phyloP scores from a whole-genome alignment of 2,113 vertebrate genomes.

The Mystacornis crossleyi region DNA sequence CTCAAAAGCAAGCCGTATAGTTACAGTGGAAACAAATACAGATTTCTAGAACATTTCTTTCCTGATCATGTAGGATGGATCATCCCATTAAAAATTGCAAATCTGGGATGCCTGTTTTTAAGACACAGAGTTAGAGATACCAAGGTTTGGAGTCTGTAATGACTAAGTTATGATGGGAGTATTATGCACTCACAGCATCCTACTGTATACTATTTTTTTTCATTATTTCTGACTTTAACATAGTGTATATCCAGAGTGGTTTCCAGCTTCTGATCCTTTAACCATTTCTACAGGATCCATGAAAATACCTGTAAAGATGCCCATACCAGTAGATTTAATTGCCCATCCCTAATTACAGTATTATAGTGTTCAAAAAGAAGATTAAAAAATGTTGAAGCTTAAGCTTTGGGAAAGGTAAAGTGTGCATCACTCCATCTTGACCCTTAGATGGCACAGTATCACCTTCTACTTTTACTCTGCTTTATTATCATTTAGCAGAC shows the following conservation, averaged over 20 bases:
- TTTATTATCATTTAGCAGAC: neutral
- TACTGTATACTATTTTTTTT: neutral
- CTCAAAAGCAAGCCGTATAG: neutral
- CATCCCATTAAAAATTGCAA: neutral
- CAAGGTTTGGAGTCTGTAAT: neutral
- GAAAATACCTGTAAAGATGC: neutral
- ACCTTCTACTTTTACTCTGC: neutral
- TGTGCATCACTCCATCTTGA: neutral
- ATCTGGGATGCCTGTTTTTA: neutral
- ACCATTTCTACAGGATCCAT: neutral
- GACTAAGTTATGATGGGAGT: neutral
- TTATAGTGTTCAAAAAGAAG: neutral
- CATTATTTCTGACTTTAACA: neutral
- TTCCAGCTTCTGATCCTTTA: neutral
- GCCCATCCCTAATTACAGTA: neutral
- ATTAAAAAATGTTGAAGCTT: neutral
- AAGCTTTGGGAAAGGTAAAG: neutral
- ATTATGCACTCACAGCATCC: neutral
- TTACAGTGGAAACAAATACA: neutral
- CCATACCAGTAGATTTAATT: neutral
- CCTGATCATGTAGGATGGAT: neutral
- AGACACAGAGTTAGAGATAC: neutral
- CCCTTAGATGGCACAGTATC: neutral
- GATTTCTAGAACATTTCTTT: neutral
- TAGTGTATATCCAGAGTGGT: neutral